Conservation (phyloP, 2,113 vertebrate genomes). For the Podarcis cretensis region DNA sequence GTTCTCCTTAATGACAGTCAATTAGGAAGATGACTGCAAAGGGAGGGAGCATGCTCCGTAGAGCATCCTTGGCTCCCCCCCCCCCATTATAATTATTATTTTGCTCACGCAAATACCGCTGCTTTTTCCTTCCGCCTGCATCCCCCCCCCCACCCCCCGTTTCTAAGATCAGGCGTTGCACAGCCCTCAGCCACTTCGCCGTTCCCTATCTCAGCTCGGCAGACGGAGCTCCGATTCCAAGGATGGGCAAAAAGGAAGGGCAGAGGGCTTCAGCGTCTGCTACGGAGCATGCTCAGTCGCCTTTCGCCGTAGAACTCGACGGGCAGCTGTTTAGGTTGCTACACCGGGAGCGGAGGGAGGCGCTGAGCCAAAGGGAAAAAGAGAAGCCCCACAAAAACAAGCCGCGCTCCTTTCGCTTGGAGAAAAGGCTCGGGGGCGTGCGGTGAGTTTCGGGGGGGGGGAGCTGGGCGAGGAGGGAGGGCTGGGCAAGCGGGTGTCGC, state of each 20-base stretch:
- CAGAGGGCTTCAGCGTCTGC: not conserved
- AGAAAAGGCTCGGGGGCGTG: not conserved
- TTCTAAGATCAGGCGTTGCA: not conserved
- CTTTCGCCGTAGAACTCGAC: not conserved
- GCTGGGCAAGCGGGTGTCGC: not conserved
- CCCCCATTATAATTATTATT: not conserved
- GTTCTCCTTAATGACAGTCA: not conserved
- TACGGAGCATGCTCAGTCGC: slow-evolving; percentile 11
- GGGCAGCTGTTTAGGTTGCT: not conserved
- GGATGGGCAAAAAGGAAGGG: not conserved
- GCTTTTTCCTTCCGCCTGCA: not conserved
- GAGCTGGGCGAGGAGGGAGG: not conserved
- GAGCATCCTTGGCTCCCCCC: too few relatives aligned
- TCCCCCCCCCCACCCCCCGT: not conserved
- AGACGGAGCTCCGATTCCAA: not conserved
- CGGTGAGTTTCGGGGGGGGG: not conserved
- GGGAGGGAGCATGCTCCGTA: not conserved
- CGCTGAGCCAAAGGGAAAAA: not conserved
- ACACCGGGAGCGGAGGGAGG: not conserved
- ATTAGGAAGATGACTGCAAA: not conserved
- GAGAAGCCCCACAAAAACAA: not conserved
- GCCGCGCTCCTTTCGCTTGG: not conserved
- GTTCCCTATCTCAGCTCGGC: too few relatives aligned
- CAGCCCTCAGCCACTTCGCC: not conserved
- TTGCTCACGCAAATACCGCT: too few relatives aligned